Evolutionary conservation across 2,113 vertebrate species (phyloP).

Genomic region (Odontophorus gujanensis): DNA sequence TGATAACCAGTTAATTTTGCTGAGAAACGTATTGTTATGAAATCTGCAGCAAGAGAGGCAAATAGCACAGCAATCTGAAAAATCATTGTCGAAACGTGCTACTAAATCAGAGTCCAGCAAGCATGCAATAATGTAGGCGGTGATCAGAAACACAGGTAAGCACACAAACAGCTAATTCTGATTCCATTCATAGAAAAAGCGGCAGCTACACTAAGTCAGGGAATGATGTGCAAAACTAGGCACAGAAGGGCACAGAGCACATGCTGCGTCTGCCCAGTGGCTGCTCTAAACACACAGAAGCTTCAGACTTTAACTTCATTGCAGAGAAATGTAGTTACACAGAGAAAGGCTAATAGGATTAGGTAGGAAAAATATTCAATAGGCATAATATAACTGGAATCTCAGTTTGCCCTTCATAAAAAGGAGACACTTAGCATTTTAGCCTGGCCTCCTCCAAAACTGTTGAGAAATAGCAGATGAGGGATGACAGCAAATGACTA

Average conservation of each 20-base stretch:
- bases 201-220: background rate
- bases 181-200: background rate
- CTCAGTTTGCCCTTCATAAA: background rate
- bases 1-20: background rate
- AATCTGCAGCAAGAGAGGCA: background rate
- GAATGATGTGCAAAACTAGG: background rate
- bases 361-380: background rate
- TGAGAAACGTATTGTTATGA: background rate
- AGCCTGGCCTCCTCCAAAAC: background rate
- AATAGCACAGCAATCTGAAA: background rate
- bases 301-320: rapidly evolving
- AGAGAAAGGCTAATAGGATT: background rate
- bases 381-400: background rate
- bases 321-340: background rate
- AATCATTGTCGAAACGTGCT: background rate
- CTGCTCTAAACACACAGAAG: background rate
- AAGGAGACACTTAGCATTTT: background rate
- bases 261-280: background rate
- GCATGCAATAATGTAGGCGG: background rate
- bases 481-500: background rate
- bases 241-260: background rate
- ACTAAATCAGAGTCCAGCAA: background rate
- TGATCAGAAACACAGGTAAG: background rate
- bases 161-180: background rate
- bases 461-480: slow-evolving; percentile 15